These are phyloP conservation scores for Agrotis exclamationis DNA, from an alignment of 2,888 invertebrate species.

Conservation along the genomic window DNA sequence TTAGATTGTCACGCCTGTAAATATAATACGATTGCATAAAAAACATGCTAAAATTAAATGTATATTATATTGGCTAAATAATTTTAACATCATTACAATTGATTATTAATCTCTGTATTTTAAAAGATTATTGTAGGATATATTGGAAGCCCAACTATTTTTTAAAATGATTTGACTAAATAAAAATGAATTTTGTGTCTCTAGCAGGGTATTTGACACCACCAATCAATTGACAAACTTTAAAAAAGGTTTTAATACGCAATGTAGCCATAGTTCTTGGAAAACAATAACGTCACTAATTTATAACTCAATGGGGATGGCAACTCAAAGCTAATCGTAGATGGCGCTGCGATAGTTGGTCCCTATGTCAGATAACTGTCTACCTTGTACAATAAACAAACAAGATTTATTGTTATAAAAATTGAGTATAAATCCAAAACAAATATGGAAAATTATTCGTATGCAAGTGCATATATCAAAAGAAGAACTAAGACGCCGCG, in stretches of 20 bases:
- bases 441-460: too few relatives aligned
- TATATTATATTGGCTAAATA: not conserved
- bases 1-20: conserved; percentile 49
- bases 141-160: conserved; percentile 33
- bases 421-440: too few relatives aligned
- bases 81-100: not conserved
- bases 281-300: not conserved
- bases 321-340: too few relatives aligned
- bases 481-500: too few relatives aligned
- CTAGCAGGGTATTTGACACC: not conserved
- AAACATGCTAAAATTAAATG: conserved; percentile 15
- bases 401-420: too few relatives aligned
- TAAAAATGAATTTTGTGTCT: conserved; percentile 5
- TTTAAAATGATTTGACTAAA: not conserved
- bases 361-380: too few relatives aligned
- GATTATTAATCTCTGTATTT: not conserved
- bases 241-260: not conserved
- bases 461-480: too few relatives aligned
- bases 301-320: too few relatives aligned
- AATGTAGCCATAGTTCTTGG: not conserved
- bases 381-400: too few relatives aligned
- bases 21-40: conserved; percentile 27
- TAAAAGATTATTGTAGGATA: not conserved
- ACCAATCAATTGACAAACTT: not conserved
- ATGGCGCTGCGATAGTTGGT: too few relatives aligned